Conservation (phyloP, 2,113 vertebrate genomes). For the Carassius gibelio region DNA sequence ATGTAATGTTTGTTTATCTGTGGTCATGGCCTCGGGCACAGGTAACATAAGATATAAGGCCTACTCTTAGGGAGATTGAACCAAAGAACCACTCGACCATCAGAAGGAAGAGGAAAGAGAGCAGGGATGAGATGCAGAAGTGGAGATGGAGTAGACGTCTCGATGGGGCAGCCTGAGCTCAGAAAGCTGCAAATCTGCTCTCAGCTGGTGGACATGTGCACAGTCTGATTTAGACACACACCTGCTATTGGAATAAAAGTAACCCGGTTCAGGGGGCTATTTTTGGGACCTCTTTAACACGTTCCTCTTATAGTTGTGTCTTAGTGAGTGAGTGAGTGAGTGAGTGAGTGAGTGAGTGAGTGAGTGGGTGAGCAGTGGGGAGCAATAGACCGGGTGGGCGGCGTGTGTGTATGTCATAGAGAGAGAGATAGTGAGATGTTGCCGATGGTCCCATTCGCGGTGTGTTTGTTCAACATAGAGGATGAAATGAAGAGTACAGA, state of each 20-base stretch:
- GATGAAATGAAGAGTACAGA: conserved; percentile 38
- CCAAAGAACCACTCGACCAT: too few relatives aligned
- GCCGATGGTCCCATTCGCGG: conserved; percentile 62
- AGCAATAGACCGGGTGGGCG: conserved; percentile 58
- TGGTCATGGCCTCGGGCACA: not conserved
- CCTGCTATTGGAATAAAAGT: conserved; percentile 89
- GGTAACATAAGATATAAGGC: not conserved
- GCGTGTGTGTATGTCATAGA: conserved; percentile 44
- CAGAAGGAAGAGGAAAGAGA: not conserved
- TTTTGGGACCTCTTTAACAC: conserved; percentile 88
- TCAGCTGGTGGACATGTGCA: conserved; percentile 82
- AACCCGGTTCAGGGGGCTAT: conserved; percentile 85
- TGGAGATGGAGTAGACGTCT: conserved; percentile 16
- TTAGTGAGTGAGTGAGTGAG: conserved; percentile 64
- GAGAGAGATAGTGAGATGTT: conserved; percentile 58
- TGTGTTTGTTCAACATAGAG: conserved; percentile 18
- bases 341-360: conserved; percentile 69
- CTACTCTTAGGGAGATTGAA: not conserved
- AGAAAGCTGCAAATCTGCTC: conserved; percentile 76
- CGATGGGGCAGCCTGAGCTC: conserved; percentile 47
- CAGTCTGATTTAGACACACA: conserved; percentile 88
- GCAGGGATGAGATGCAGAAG: conserved; percentile 23
- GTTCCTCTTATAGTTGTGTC: conserved; percentile 81
- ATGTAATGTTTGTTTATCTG: conserved; percentile 24
- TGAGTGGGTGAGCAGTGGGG: conserved; percentile 63